These are phyloP conservation scores for Drosophila kanekoi DNA, from an alignment of 2,888 invertebrate genomes.

Conservation along the genomic window DNA sequence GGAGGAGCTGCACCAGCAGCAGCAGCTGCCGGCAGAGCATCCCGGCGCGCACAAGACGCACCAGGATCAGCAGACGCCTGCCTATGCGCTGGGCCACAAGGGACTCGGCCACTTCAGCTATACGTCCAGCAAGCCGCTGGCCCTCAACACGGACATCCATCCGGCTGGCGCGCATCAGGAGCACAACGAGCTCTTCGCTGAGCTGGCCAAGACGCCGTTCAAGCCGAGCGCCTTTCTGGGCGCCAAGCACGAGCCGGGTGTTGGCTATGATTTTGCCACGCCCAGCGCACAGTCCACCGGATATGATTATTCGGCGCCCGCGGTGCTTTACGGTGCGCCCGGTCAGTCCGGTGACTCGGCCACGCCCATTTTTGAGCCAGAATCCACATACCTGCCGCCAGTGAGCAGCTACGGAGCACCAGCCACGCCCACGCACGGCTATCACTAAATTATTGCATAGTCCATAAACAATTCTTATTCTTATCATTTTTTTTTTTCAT, in stretches of 20 bases:
- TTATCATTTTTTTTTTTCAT: background rate
- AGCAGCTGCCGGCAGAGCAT: conserved; percentile 28
- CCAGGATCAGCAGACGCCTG: conserved; percentile 65
- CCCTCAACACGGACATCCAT: conserved; percentile 74
- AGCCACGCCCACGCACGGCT: conserved; percentile 58
- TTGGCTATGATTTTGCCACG: conserved; percentile 52
- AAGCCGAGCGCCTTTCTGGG: conserved; percentile 84
- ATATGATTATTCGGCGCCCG: conserved; percentile 70
- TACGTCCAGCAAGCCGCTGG: conserved; percentile 80
- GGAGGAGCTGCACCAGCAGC: conserved; percentile 16
- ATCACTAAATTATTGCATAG: conserved; percentile 55
- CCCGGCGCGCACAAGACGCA: conserved; percentile 19
- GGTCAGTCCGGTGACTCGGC: conserved; percentile 61
- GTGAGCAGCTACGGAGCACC: conserved; percentile 55
- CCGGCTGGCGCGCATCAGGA: conserved; percentile 23
- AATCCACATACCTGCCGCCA: conserved; percentile 68
- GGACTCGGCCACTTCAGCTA: conserved; percentile 83
- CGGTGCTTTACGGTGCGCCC: conserved; percentile 60
- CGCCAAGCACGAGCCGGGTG: conserved; percentile 76
- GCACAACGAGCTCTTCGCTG: conserved; percentile 40
- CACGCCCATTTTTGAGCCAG: conserved; percentile 68
- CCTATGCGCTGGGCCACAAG: conserved; percentile 83
- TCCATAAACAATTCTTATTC: conserved; percentile 12
- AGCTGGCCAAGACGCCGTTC: conserved; percentile 77
- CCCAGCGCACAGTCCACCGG: conserved; percentile 62